phyloP scores from a whole-genome alignment of 2,113 vertebrate species.

The Etheostoma spectabile region DNA sequence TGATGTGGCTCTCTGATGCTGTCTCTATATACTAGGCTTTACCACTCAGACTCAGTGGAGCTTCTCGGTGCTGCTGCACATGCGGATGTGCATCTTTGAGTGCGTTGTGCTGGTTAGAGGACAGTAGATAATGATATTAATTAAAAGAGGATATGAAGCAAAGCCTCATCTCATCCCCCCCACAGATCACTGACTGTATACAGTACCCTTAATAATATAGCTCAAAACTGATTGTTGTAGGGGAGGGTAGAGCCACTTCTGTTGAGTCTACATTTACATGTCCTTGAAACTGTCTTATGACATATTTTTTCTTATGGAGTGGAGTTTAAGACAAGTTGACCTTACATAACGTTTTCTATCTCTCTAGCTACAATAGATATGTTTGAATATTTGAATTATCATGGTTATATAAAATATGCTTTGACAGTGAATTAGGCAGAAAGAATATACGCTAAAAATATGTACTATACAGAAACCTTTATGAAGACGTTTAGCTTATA shows the following conservation, averaged over 20 bases:
- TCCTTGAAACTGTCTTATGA: conserved; percentile 34
- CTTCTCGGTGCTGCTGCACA: conserved; percentile 7
- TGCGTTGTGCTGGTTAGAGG: conserved; percentile 49
- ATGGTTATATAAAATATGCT: not conserved
- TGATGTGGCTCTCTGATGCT: conserved; percentile 59
- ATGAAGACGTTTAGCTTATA: not conserved
- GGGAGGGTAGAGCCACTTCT: conserved; percentile 15
- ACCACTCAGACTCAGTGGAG: conserved; percentile 21
- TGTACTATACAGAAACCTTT: not conserved
- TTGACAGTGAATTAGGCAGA: not conserved
- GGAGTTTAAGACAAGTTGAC: not conserved
- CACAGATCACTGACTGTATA: conserved; percentile 67
- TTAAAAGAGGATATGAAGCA: conserved; percentile 77
- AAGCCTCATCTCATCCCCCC: conserved; percentile 61
- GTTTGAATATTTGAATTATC: not conserved
- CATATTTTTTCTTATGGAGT: not conserved
- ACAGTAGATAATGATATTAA: conserved; percentile 72
- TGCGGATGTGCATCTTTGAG: conserved; percentile 31
- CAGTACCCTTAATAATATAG: conserved; percentile 55
- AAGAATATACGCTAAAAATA: not conserved
- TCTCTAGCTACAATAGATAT: not conserved
- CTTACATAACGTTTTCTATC: not conserved
- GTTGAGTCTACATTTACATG: conserved; percentile 17
- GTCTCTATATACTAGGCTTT: conserved; percentile 12
- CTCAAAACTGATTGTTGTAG: conserved; percentile 30